Evolutionary conservation across 2,113 vertebrate species (phyloP), one percentile per base, ranked within the genome.

Genomic region (Myrmecophaga tridactyla): DNA sequence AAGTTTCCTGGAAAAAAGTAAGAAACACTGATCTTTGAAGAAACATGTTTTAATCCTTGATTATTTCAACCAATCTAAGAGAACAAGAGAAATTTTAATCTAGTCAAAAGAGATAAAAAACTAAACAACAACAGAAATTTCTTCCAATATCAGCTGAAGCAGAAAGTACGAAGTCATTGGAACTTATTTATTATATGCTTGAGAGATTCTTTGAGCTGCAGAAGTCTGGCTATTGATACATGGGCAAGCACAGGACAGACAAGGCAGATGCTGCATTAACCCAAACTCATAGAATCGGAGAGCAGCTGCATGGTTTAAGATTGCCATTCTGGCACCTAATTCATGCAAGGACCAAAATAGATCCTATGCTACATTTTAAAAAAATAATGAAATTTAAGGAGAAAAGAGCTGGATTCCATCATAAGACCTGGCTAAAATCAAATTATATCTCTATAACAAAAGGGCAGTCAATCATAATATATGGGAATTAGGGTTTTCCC

Each of bases 181-280:
- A 97, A 97, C 82, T 97, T 69, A 82, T 91, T 97, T 95, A 95
- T 97, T 97, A 78, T 60, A 86, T 96, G 97, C 98, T 96, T 92
- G 97, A 97, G 86, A 97, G 94, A 80, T 17, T 94, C 3, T 2
- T 0, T 21, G 86, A 97, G 77, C 1, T 3, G 81, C 75, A 89
- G 34, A 94, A 94, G 97, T 90, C 94, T 97, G 94, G 43, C 77
- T 27, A 17, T 97, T 97, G 97, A 98, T 96, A 97, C 96, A 87
- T 70, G 95, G 95, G 89, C 93, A 97, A 96, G 86, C 93, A 97
- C 67, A 86, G 97, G 98, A 96, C 95, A 94, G 97, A 94, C 93
- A 90, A 91, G 95, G 89, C 97, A 97, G 96, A 95, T 97, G 97
- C 72, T 96, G 92, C 94, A 86, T 98, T 97, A 97, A 86, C 86